Evolutionary conservation across 2,797 vertebrate genomes (phyloP).

Genomic region (Hoplostethus atlanticus): DNA sequence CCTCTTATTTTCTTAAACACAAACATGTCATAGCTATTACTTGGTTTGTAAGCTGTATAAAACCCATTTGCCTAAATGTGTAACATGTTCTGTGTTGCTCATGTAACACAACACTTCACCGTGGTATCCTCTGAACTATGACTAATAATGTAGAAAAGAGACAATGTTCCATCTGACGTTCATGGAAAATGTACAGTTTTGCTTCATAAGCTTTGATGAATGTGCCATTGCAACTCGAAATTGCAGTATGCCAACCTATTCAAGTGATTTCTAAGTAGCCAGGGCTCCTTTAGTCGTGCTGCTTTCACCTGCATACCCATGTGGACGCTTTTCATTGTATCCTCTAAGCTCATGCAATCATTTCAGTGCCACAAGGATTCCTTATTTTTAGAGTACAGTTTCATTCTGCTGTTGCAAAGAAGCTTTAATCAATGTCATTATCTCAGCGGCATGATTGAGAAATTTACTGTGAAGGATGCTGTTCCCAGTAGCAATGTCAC

Average conservation of each 20-base stretch:
- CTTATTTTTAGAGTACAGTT: constrained; percentile 18
- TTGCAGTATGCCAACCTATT: background rate
- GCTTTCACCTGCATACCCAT: background rate
- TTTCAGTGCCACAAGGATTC: constrained; percentile 28
- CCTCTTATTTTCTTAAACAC: background rate
- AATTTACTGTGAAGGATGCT: constrained; percentile 17
- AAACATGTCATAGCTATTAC: constrained; percentile 16
- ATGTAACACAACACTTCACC: constrained; percentile 7
- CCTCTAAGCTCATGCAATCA: constrained; percentile 17
- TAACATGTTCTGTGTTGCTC: constrained; percentile 10
- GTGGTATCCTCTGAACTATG: constrained; percentile 28
- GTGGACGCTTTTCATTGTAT: too few species aligned
- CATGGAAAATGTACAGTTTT: constrained; percentile 32
- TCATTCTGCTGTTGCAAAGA: constrained; percentile 20
- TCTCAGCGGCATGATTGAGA: constrained; percentile 40
- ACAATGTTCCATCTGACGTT: constrained; percentile 17
- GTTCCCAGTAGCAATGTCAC: constrained; percentile 12
- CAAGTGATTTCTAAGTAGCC: constrained; percentile 10
- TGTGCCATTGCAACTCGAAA: constrained; percentile 35
- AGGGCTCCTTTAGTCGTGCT: background rate
- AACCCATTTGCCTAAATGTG: background rate
- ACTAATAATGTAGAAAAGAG: constrained; percentile 27
- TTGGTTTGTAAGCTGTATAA: background rate
- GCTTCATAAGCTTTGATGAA: constrained; percentile 43
- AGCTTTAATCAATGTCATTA: constrained; percentile 47